Evolutionary conservation across 2,113 vertebrate genomes (phyloP).

Genomic region (Myrmecobius fasciatus): DNA sequence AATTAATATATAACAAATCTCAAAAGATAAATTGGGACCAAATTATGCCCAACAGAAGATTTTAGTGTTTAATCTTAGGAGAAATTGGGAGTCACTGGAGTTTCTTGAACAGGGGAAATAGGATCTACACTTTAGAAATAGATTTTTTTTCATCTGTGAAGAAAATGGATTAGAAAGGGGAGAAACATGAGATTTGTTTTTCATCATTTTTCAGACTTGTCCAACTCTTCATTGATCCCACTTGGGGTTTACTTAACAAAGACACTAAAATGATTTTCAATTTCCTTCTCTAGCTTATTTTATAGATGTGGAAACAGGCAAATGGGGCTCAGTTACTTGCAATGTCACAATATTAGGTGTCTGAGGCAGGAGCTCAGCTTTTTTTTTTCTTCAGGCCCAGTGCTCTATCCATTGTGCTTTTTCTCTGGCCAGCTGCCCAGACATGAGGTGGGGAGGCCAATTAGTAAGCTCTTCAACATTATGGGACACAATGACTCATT

Average conservation of each 20-base stretch:
- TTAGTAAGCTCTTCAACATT: not conserved
- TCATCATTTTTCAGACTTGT: not conserved
- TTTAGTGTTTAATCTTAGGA: not conserved
- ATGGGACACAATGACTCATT: not conserved
- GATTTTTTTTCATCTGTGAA: not conserved
- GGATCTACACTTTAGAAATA: not conserved
- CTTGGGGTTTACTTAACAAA: not conserved
- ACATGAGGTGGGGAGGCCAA: not conserved
- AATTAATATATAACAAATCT: not conserved
- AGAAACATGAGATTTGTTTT: not conserved
- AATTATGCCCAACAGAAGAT: not conserved
- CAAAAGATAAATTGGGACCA: not conserved
- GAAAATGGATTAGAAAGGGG: not conserved
- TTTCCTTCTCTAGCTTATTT: not conserved
- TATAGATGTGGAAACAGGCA: not conserved
- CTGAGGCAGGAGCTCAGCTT: not conserved
- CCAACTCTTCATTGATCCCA: not conserved
- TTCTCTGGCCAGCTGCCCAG: not conserved
- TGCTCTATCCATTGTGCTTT: not conserved
- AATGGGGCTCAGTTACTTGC: not conserved
- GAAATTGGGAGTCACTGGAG: not conserved
- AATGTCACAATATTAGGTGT: not conserved
- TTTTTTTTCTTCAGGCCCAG: not conserved
- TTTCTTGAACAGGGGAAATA: not conserved
- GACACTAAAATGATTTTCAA: not conserved